Evolutionary conservation across 2,888 invertebrate genomes (phyloP).

Genomic region (Myopa tessellatipennis): DNA sequence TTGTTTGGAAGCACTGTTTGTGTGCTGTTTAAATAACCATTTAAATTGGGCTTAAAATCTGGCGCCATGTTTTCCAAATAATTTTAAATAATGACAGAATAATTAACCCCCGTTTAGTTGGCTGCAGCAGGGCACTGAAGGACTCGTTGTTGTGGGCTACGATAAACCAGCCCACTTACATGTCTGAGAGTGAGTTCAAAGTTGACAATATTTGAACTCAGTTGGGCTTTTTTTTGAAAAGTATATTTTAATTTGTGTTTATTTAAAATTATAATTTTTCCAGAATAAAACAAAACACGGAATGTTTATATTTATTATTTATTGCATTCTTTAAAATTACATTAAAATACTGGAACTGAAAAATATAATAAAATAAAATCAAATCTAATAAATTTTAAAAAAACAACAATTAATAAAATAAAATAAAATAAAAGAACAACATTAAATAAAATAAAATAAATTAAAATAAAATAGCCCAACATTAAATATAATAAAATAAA

Average conservation of each 20-base stretch:
- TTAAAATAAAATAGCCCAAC: neutral
- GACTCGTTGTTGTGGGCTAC: neutral
- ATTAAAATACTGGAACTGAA: neutral
- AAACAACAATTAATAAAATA: neutral
- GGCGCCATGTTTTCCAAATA: slow-evolving; percentile 7
- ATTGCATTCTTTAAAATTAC: neutral
- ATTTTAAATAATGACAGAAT: slow-evolving; percentile 38
- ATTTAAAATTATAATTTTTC: neutral
- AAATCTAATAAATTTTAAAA: neutral
- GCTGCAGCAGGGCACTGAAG: neutral
- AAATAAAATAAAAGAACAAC: neutral
- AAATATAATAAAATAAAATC: neutral
- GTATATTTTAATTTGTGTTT: neutral
- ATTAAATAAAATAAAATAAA: neutral
- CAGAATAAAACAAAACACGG: too few relatives aligned
- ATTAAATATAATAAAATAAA: too few relatives aligned
- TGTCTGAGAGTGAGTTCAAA: neutral
- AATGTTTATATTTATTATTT: too few relatives aligned
- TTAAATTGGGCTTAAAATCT: slow-evolving; percentile 28
- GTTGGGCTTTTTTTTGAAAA: neutral
- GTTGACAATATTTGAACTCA: neutral
- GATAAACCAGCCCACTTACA: slow-evolving; percentile 14
- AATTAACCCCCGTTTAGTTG: slow-evolving; percentile 33
- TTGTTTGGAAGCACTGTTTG: slow-evolving; percentile 1
- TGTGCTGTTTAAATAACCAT: slow-evolving; percentile 23